Base-by-base conservation (phyloP, 2,888 invertebrate genomes). In the Suillia variegata region DNA sequence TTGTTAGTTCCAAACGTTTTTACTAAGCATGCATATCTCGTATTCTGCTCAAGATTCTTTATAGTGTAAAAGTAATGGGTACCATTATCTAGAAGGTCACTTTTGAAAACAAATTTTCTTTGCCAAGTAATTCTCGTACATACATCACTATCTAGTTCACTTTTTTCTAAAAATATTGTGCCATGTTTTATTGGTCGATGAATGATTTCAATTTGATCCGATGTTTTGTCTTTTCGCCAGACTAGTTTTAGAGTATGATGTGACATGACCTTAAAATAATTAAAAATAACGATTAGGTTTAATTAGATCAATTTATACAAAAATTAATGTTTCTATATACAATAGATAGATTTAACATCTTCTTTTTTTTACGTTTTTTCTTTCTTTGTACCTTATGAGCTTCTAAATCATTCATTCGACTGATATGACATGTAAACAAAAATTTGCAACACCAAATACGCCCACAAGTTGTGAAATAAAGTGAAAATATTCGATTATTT, bases 11-110 rank as follows among this genome's bases (percentile, higher is more conserved):
- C 85, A 67, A 87, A 86, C 0, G 89, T 88, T 73, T 89, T 88
- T 12, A 94, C 86, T 73, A 91, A 90, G 59, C 87, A 87, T 0
- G 88, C 90, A 77, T 95, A 95, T 49, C 84, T 84, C 0, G 90
- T 90, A 76, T 85, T 87, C 0, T 90, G 88, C 61, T 86, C 83
- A 17, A 93, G 80, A 49, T 84, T 80, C 0, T 79, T 71, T 20
- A 87, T 71, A 22, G 67, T 70, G 31, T 77, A 73, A 10, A 66
- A 70, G 70, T 64, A 77, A 66, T 67, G 70, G 1, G 67, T 70
- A 2, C 59, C 69, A 26, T 73, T 73, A 0, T 62, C 61, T 1
- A 12, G 15, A 1, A 78, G 65, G 4, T 79, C 73, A n/a, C 66
- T 62, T 1, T 45, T 42, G 31, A 77, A 75, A 2, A 74, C 60